Conservation (phyloP, 1,140 invertebrate species). For the Rhagoletis zephyria region DNA sequence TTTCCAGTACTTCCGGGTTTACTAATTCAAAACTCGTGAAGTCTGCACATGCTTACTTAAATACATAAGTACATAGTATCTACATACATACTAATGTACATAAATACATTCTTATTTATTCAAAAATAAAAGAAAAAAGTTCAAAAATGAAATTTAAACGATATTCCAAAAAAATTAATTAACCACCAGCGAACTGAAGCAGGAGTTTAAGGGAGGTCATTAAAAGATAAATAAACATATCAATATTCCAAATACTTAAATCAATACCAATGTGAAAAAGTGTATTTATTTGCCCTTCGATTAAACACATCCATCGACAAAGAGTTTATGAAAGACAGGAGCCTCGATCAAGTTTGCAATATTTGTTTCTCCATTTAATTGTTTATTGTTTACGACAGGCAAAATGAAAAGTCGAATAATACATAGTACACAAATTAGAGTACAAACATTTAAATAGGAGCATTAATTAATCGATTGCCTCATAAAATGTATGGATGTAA, state of each 20-base stretch:
- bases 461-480: conserved; percentile 21
- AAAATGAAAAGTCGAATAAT: neutral
- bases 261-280: neutral
- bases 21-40: too few species aligned
- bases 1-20: too few species aligned
- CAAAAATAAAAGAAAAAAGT: too few species aligned
- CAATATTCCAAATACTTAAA: conserved; percentile 23
- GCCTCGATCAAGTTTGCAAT: conserved; percentile 39
- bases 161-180: neutral
- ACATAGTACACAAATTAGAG: neutral
- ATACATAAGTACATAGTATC: too few species aligned
- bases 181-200: neutral
- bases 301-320: neutral
- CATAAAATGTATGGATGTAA: conserved; percentile 16
- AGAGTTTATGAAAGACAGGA: neutral
- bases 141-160: too few species aligned
- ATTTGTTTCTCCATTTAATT: neutral
- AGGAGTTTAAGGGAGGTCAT: conserved; percentile 12
- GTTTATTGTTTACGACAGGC: conserved; percentile 14
- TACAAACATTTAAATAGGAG: neutral
- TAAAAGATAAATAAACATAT: neutral
- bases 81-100: too few species aligned
- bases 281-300: conserved; percentile 25
- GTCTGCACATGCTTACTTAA: too few species aligned
- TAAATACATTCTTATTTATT: too few species aligned